Base-by-base conservation (phyloP, 2,797 vertebrate genomes). In the Pachyuromys duprasi region DNA sequence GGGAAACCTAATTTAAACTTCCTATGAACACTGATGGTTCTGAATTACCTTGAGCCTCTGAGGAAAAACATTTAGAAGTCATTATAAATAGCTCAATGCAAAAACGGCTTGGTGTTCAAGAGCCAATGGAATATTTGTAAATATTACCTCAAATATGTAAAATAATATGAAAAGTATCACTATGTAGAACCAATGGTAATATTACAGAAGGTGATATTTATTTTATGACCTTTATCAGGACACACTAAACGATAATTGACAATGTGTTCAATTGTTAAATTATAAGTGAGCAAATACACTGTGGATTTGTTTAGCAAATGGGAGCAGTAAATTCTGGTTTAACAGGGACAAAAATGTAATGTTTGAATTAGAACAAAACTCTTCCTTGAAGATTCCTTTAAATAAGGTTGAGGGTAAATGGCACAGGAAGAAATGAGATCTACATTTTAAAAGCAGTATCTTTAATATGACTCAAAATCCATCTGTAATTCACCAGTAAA, bases 1-100 rank as follows among this genome's bases (percentile, higher is more conserved):
- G 90, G 86, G 95, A 96, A 98, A 97, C 86, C 96, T 95, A 96
- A 97, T 98, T 98, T 97, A 97, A 97, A 97, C 80, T 95, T 97
- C 81, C 81, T 60, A 74, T 93, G 91, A 94, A 96, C 1, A 8
- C 90, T 97, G 95, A 97, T 95, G 90, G 74, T 93, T 98, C 14
- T 55, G 91, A 98, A 98, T 97, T 94, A 91, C 75, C 95, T 93
- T 87, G 93, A 98, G 96, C 81, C 97, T 98, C 97, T 92, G 90
- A 91, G 93, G 97, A 67, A 98, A 98, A 96, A 93, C 97, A 97
- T 94, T 96, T 93, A 97, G 92, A 93, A 96, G 93, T 97, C 93
- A 95, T 95, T 12, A 74, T 76, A 49, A 96, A 87, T 88, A 96
- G 94, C 80, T 98, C 90, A 95, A 93, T 97, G 98, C 96, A 95